Evolutionary conservation across 2,888 invertebrate genomes (phyloP).

Genomic region (Calephelis perditalis): DNA sequence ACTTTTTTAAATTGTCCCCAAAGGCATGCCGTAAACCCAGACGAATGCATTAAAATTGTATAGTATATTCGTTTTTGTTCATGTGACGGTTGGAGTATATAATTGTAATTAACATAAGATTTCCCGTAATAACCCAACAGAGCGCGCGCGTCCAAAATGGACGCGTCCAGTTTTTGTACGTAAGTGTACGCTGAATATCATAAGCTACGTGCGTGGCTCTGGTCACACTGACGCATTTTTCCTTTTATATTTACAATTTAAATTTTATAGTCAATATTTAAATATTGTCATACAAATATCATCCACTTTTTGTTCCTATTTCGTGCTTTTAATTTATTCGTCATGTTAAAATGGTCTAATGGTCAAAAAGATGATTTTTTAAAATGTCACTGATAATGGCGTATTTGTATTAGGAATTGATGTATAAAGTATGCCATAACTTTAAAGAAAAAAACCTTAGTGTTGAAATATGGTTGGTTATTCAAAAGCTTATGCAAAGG

Average conservation of each 20-base stretch:
- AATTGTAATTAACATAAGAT: constrained; percentile 69
- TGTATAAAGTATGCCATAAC: no score
- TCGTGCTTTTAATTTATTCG: no score
- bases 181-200: constrained; percentile 70
- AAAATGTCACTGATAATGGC: no score
- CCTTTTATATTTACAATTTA: constrained; percentile 19
- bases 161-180: constrained; percentile 55
- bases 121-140: constrained; percentile 66
- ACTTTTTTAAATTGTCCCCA: constrained; percentile 44
- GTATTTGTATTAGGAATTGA: no score
- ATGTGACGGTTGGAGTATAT: constrained; percentile 47
- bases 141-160: constrained; percentile 60
- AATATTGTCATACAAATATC: no score
- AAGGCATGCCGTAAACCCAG: constrained; percentile 68
- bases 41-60: constrained; percentile 71
- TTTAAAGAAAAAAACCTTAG: no score
- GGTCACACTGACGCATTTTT: constrained; percentile 57
- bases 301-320: no score
- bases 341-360: no score
- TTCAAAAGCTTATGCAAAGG: no score
- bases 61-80: constrained; percentile 54
- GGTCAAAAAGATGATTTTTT: no score
- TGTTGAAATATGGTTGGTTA: no score
- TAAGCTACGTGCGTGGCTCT: constrained; percentile 51
- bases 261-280: background rate